phyloP scores from a whole-genome alignment of 2,888 invertebrate genomes.

The Himalopsyche kuldschensis region DNA sequence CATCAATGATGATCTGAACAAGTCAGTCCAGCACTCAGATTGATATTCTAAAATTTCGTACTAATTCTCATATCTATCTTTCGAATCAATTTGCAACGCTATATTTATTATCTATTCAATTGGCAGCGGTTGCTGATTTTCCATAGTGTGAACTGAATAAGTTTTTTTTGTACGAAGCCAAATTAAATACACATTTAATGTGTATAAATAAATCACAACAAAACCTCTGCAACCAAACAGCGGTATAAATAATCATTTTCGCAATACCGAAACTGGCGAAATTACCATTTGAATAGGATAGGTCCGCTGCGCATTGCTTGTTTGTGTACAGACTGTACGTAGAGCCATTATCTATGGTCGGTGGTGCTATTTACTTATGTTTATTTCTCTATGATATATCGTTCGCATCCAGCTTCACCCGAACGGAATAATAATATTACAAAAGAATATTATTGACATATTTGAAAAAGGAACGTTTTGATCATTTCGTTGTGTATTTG shows the following conservation, averaged over 20 bases:
- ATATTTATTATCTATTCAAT: too few relatives aligned
- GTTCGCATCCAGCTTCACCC: not conserved
- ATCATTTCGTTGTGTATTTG: too few relatives aligned
- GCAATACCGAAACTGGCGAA: conserved; percentile 31
- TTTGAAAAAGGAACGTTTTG: too few relatives aligned
- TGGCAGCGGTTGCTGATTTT: too few relatives aligned
- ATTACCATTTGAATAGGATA: conserved; percentile 36
- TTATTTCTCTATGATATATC: not conserved
- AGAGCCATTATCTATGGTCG: not conserved
- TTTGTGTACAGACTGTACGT: not conserved
- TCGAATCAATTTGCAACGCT: too few relatives aligned
- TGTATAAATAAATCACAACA: not conserved
- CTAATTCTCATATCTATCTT: too few relatives aligned
- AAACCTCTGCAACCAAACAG: conserved; percentile 11
- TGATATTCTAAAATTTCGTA: too few relatives aligned
- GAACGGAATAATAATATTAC: not conserved
- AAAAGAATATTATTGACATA: too few relatives aligned
- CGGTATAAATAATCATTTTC: conserved; percentile 27
- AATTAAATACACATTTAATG: not conserved
- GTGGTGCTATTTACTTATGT: not conserved
- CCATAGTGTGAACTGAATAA: too few relatives aligned
- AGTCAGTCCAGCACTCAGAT: too few relatives aligned
- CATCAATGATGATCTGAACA: too few relatives aligned
- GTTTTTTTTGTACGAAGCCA: not conserved
- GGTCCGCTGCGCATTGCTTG: conserved; percentile 23